phyloP scores from a whole-genome alignment of 1,140 invertebrate genomes.

The Varroa destructor region DNA sequence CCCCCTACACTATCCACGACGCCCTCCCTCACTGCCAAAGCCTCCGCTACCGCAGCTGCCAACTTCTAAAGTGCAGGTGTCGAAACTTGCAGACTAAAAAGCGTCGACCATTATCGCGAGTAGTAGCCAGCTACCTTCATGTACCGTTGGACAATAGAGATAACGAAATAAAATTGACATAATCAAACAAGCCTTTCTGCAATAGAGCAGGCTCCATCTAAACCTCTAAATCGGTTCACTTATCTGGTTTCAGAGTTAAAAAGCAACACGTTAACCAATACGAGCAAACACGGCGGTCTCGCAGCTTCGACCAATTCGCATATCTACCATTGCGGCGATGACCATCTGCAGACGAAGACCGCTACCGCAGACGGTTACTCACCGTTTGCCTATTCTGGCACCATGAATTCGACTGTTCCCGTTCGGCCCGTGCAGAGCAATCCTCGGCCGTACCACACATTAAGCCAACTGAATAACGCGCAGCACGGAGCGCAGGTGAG shows the following conservation, averaged over 20 bases:
- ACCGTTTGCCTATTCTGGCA: slow-evolving; percentile 9
- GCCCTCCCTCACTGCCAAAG: too few relatives aligned
- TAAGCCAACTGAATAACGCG: slow-evolving; percentile 20
- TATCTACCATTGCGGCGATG: slow-evolving; percentile 13
- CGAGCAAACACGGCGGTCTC: slow-evolving; percentile 19
- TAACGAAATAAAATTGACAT: too few relatives aligned
- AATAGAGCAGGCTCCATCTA: too few relatives aligned
- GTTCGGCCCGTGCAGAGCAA: slow-evolving; percentile 21
- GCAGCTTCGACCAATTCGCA: slow-evolving; percentile 8
- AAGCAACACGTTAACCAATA: slow-evolving; percentile 9
- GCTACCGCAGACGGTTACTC: neutral
- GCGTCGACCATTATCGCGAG: too few relatives aligned
- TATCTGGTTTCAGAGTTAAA: slow-evolving; percentile 13
- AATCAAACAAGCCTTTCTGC: too few relatives aligned
- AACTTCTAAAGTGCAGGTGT: too few relatives aligned
- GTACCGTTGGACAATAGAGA: too few relatives aligned
- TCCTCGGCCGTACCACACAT: slow-evolving; percentile 6
- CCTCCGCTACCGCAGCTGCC: too few relatives aligned
- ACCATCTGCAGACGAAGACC: slow-evolving; percentile 1
- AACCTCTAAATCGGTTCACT: neutral
- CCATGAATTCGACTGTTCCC: slow-evolving; percentile 12
- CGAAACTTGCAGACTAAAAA: too few relatives aligned
- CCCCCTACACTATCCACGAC: too few relatives aligned
- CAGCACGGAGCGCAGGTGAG: slow-evolving; percentile 8
- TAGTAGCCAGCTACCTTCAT: too few relatives aligned